Evolutionary conservation across 2,113 vertebrate genomes (phyloP), one percentile per base, ranked within the genome.

Genomic region (Polypterus bichir): DNA sequence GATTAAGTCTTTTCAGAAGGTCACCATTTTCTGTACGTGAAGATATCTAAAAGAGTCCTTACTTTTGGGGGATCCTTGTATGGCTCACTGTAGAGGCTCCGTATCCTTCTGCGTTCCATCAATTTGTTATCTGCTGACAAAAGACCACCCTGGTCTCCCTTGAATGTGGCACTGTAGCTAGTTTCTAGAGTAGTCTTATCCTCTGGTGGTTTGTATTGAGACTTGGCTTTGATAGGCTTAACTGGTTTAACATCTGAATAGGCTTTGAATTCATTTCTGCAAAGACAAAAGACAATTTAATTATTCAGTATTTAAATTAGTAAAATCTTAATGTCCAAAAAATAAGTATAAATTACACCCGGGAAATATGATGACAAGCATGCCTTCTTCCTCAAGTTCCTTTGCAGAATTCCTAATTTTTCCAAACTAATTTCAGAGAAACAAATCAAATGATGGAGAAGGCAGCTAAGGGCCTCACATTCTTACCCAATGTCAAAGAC

Each of bases 161-260:
- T 96, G 82, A 87, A 98, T 6, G 88, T 91, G 69, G 92, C 79
- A 0, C 83, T 98, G 82, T 98, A 98, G 79, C 96, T 98, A 73
- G 96, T 98, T 72, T 97, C 91, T 0, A 88, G 88, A 60, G 46
- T 75, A 64, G 89, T 86, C 73, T 88, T 97, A 65, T 81, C 89
- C 3, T 91, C 89, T 0, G 94, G 94, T 0, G 92, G 93, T 49
- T 91, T 83, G 78, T 95, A 98, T 75, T 93, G 92, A 61, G 86
- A 72, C 79, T 83, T 91, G 1, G 92, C 90, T 69, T 89, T 91
- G 73, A 94, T 89, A 27, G 92, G 79, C 67, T 90, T 95, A 54
- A 80, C 82, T 0, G 92, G 90, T 70, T 92, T 97, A 71, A 93
- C 74, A 0, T 97, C 93, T 45, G 85, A 74, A 84, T 94, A 95